Evolutionary conservation across 2,888 invertebrate species (phyloP).

Genomic region (Dryococelus australis): DNA sequence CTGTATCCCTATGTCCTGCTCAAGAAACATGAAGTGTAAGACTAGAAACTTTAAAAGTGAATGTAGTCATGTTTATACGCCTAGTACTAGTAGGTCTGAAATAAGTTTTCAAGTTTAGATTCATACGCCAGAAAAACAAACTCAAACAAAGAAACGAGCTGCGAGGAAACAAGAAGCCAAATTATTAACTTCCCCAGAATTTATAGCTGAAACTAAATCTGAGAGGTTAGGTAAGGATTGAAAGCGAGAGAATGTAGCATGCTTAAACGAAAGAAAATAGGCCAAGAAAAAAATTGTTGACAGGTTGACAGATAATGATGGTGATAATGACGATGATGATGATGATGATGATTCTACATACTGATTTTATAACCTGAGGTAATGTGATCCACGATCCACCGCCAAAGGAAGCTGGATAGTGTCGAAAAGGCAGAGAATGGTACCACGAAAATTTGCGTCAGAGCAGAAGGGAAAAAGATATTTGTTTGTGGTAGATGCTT

Average conservation of each 20-base stretch:
- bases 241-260: background rate
- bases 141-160: background rate
- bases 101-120: background rate
- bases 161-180: background rate
- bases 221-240: background rate
- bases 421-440: no score
- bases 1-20: background rate
- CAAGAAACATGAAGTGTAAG: background rate
- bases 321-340: background rate
- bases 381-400: no score
- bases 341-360: background rate
- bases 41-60: background rate
- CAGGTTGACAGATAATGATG: background rate
- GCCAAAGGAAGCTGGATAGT: no score
- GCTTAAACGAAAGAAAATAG: background rate
- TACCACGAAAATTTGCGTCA: no score
- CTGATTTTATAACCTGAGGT: background rate
- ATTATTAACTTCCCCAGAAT: background rate
- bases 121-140: background rate
- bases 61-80: background rate
- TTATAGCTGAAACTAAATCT: background rate
- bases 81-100: background rate
- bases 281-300: background rate
- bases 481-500: no score
- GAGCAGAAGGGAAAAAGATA: no score